Evolutionary conservation across 2,113 vertebrate genomes (phyloP).

Genomic region (Anhinga rufa): DNA sequence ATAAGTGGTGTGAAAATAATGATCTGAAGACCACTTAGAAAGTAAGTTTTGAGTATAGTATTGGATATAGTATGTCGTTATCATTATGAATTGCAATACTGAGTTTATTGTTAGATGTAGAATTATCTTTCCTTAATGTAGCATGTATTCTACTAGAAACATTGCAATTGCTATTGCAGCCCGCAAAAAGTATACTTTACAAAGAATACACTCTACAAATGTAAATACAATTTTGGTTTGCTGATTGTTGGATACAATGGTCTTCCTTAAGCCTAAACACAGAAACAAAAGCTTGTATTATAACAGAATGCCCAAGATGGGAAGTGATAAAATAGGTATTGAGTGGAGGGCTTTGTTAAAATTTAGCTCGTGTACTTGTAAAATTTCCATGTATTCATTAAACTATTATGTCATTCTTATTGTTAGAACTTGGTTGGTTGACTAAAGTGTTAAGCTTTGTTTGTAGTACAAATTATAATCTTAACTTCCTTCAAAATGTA

Average conservation of each 20-base stretch:
- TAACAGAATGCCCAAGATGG: constrained; percentile 81
- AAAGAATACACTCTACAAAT: constrained; percentile 71
- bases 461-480: constrained; percentile 29
- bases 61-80: neutral
- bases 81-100: neutral
- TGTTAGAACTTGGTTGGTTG: constrained; percentile 75
- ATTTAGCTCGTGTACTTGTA: constrained; percentile 82
- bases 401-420: constrained; percentile 90
- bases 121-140: constrained; percentile 51
- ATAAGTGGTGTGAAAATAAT: neutral
- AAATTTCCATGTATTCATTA: constrained; percentile 96
- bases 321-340: constrained; percentile 93
- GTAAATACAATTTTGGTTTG: constrained; percentile 74
- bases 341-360: constrained; percentile 79
- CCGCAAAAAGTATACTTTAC: constrained; percentile 55
- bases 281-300: constrained; percentile 85
- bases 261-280: constrained; percentile 77
- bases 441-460: constrained; percentile 68
- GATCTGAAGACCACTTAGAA: neutral
- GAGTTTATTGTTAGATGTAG: constrained; percentile 39
- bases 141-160: constrained; percentile 40
- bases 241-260: constrained; percentile 76
- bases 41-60: neutral
- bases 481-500: constrained; percentile 22
- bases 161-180: constrained; percentile 47